Percentiles rank a stretch among this genome's conserved stretches.
phyloP scores from a whole-genome alignment of 37 sponge, comb jelly and placozoan genomes.

The Crambe crambe region DNA sequence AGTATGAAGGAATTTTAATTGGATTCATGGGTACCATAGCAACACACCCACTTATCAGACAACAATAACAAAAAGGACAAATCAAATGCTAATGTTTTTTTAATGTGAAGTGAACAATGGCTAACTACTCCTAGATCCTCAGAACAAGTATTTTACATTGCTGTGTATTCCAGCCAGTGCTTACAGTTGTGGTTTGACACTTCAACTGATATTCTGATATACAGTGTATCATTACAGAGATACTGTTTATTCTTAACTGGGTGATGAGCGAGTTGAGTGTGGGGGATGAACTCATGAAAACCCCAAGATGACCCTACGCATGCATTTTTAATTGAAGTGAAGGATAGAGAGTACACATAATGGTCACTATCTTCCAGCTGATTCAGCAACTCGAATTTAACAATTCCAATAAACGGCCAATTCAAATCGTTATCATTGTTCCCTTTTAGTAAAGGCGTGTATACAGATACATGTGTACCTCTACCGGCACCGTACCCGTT shows the following conservation, averaged over 20 bases:
- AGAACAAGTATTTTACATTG: no score
- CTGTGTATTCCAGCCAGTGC: not conserved
- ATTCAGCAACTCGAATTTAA: not conserved
- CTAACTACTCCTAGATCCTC: no score
- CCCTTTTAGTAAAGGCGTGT: slow-evolving; percentile 10
- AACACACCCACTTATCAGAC: no score
- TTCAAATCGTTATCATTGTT: slow-evolving; percentile 19
- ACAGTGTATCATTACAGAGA: not conserved
- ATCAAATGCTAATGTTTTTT: no score
- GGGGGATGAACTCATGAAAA: not conserved
- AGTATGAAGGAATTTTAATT: no score
- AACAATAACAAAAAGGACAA: no score
- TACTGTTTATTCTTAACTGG: not conserved
- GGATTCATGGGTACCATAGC: no score
- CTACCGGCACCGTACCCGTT: slow-evolving; percentile 19
- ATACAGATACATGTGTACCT: slow-evolving; percentile 45
- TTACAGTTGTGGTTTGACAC: not conserved
- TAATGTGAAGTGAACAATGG: no score
- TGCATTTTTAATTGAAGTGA: not conserved
- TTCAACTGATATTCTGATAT: not conserved
- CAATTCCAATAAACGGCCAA: not conserved
- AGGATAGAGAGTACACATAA: no score
- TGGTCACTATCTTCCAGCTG: not conserved
- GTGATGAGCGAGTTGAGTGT: not conserved
- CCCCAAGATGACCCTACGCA: not conserved